Evolutionary conservation across 2,888 invertebrate genomes (phyloP).

Genomic region (Acrocyrtus sp.): DNA sequence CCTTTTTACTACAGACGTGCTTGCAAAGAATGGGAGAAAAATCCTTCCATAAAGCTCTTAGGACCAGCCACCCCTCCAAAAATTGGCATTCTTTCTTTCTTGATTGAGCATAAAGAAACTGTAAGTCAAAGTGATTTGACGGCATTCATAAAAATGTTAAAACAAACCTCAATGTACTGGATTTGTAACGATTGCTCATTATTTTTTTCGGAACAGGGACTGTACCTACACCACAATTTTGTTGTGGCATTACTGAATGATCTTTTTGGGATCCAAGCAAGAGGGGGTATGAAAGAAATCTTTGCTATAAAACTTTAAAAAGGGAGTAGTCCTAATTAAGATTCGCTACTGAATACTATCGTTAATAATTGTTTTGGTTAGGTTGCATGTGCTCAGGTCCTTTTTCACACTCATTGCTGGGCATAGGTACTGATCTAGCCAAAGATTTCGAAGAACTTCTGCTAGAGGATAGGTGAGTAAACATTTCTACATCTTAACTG

Average conservation of each 20-base stretch:
- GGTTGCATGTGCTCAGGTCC: slow-evolving; percentile 82
- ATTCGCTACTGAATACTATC: not conserved
- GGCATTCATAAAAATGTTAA: too few relatives aligned
- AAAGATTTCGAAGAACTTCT: slow-evolving; percentile 79
- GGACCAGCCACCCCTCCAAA: slow-evolving; percentile 70
- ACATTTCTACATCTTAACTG: not conserved
- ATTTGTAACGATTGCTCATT: too few relatives aligned
- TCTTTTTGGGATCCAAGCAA: slow-evolving; percentile 87
- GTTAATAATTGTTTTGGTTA: not conserved
- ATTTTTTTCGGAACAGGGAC: too few relatives aligned
- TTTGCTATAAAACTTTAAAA: too few relatives aligned
- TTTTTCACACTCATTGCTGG: slow-evolving; percentile 85
- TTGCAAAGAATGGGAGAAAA: slow-evolving; percentile 64
- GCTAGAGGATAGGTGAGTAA: slow-evolving; percentile 71
- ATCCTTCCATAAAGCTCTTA: slow-evolving; percentile 81
- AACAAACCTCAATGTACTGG: too few relatives aligned
- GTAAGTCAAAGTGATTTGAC: slow-evolving; percentile 67
- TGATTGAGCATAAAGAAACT: slow-evolving; percentile 79
- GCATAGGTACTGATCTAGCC: slow-evolving; percentile 81
- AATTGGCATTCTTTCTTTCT: slow-evolving; percentile 85
- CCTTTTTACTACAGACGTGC: slow-evolving; percentile 48
- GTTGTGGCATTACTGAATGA: slow-evolving; percentile 88
- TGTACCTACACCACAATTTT: slow-evolving; percentile 89
- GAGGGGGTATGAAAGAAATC: too few relatives aligned
- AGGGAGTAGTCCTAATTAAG: slow-evolving; percentile 63